phyloP scores from a whole-genome alignment of 2,113 vertebrate species.

The Cyprinus carpio region DNA sequence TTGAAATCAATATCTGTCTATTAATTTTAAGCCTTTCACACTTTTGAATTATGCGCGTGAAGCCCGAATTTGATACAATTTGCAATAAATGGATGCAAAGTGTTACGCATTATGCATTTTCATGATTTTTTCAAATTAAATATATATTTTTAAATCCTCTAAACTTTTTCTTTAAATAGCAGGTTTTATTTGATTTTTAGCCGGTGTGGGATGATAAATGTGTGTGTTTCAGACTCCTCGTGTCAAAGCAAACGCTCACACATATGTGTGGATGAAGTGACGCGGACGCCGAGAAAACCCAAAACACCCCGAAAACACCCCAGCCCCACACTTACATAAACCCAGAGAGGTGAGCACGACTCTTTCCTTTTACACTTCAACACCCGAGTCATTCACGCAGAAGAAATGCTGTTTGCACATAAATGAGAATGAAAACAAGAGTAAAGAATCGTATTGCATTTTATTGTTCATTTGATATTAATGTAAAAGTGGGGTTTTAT shows the following conservation, averaged over 20 bases:
- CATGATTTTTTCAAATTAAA: too few relatives aligned
- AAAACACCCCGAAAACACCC: slow-evolving; percentile 89
- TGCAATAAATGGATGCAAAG: too few relatives aligned
- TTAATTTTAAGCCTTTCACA: too few relatives aligned
- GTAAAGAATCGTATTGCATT: background rate
- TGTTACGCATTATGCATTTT: slow-evolving; percentile 35
- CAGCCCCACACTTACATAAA: slow-evolving; percentile 87
- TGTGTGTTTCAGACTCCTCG: slow-evolving; percentile 75
- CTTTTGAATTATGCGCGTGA: too few relatives aligned
- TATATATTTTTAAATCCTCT: background rate
- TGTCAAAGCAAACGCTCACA: slow-evolving; percentile 86
- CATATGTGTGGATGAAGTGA: slow-evolving; percentile 82
- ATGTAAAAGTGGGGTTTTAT: background rate
- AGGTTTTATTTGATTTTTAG: background rate
- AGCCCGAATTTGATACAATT: too few relatives aligned
- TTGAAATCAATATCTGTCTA: background rate
- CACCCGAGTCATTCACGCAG: background rate
- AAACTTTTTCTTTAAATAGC: background rate
- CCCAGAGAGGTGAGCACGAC: slow-evolving; percentile 74
- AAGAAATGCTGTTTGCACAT: background rate
- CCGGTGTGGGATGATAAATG: background rate
- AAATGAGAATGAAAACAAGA: too few relatives aligned
- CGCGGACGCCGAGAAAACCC: slow-evolving; percentile 85
- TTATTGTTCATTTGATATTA: too few relatives aligned
- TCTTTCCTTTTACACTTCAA: background rate